Conservation (phyloP, 2,888 invertebrate species). For the Torymus texanus region DNA sequence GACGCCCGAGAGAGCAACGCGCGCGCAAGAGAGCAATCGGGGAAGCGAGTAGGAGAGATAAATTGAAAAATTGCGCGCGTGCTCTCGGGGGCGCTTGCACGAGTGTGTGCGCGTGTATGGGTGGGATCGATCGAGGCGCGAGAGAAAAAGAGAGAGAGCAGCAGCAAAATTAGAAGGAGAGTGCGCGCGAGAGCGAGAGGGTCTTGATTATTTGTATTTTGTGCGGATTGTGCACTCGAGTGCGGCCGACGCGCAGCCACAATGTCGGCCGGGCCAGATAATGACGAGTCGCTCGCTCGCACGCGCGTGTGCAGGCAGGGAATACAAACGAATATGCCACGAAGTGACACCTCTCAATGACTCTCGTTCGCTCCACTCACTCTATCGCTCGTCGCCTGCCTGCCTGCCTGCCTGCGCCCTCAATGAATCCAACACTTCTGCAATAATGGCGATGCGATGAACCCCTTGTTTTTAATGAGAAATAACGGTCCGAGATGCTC, state of each 20-base stretch:
- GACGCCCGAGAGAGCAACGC: background rate
- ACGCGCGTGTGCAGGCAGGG: conserved; percentile 45
- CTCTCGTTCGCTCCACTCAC: conserved; percentile 57
- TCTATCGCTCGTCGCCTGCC: background rate
- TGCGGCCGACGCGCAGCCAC: conserved; percentile 61
- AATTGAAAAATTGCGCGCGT: conserved; percentile 57
- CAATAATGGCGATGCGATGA: conserved; percentile 72
- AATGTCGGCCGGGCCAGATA: conserved; percentile 60
- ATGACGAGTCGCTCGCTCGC: conserved; percentile 57
- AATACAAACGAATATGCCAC: conserved; percentile 72
- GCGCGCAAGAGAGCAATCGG: conserved; percentile 39
- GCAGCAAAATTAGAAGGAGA: conserved; percentile 21
- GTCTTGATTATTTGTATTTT: conserved; percentile 72
- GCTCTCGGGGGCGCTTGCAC: background rate
- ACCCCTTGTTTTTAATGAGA: conserved; percentile 75
- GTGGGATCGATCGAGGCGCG: conserved; percentile 25
- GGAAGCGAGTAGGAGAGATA: conserved; percentile 52
- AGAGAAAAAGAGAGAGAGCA: conserved; percentile 19
- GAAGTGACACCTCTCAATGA: conserved; percentile 76
- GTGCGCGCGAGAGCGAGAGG: conserved; percentile 37
- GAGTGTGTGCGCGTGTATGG: background rate
- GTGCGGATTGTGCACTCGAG: conserved; percentile 61
- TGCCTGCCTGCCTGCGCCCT: conserved; percentile 11
- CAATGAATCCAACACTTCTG: conserved; percentile 65
- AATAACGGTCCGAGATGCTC: conserved; percentile 65